Conservation (phyloP, 2,797 vertebrate species). For the Acomys russatus region DNA sequence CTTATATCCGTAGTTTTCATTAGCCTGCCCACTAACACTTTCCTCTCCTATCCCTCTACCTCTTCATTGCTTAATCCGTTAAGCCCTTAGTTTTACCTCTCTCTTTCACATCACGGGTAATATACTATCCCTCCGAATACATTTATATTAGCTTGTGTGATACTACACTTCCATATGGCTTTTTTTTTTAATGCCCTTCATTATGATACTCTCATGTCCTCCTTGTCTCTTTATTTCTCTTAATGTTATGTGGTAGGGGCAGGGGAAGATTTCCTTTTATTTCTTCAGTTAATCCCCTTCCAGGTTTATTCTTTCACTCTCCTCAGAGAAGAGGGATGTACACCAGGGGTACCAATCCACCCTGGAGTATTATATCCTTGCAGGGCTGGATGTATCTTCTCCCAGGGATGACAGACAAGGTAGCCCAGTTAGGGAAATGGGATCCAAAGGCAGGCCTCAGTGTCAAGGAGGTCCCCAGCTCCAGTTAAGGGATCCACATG, state of each 20-base stretch:
- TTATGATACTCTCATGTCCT: not conserved
- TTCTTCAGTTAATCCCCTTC: not conserved
- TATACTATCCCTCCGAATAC: not conserved
- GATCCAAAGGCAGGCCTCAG: too few relatives aligned
- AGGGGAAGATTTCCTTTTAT: not conserved
- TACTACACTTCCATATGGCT: not conserved
- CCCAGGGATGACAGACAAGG: too few relatives aligned
- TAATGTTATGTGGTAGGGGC: not conserved
- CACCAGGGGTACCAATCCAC: not conserved
- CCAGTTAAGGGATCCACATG: too few relatives aligned
- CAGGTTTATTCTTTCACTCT: not conserved
- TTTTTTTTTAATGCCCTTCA: not conserved
- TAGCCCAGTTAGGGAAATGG: too few relatives aligned
- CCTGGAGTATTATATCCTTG: not conserved
- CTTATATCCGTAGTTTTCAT: not conserved
- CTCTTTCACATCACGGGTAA: not conserved
- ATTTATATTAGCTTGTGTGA: not conserved
- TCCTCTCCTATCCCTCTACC: not conserved
- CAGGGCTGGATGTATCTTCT: too few relatives aligned
- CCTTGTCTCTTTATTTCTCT: not conserved
- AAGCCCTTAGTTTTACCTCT: not conserved
- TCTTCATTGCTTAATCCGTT: not conserved
- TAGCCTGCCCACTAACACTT: not conserved
- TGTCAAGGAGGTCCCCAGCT: too few relatives aligned
- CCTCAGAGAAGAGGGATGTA: too few relatives aligned